These are phyloP conservation scores for Podarcis siculus DNA, from an alignment of 2,797 vertebrate genomes.

Conservation along the genomic window DNA sequence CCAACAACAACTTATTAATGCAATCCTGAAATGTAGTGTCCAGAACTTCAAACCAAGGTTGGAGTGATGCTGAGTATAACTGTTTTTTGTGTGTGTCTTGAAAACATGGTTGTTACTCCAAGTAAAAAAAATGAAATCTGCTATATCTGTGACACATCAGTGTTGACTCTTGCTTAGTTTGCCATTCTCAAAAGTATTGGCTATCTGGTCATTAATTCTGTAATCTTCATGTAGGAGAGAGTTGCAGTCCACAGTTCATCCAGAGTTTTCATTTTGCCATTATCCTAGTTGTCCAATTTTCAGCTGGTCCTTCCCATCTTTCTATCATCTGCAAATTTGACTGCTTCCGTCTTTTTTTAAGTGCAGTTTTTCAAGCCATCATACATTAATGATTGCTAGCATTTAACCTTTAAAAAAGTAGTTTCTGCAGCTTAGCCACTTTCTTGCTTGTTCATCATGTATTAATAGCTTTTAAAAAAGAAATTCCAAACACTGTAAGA, in stretches of 20 bases:
- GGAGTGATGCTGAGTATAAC: background rate
- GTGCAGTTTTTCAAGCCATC: background rate
- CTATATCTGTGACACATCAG: background rate
- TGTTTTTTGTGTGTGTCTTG: background rate
- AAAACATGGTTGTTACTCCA: background rate
- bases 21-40: background rate
- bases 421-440: background rate
- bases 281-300: background rate
- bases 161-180: background rate
- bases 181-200: background rate
- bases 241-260: background rate
- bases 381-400: background rate
- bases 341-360: background rate
- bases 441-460: background rate
- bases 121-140: background rate
- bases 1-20: background rate
- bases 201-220: background rate
- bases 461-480: background rate
- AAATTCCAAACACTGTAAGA: background rate
- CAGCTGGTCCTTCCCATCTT: background rate
- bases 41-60: background rate
- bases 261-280: background rate
- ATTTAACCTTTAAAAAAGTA: background rate
- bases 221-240: background rate
- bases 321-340: background rate